Base-by-base conservation (phyloP, 2,113 vertebrate genomes). In the Ceyx cyanopectus region DNA sequence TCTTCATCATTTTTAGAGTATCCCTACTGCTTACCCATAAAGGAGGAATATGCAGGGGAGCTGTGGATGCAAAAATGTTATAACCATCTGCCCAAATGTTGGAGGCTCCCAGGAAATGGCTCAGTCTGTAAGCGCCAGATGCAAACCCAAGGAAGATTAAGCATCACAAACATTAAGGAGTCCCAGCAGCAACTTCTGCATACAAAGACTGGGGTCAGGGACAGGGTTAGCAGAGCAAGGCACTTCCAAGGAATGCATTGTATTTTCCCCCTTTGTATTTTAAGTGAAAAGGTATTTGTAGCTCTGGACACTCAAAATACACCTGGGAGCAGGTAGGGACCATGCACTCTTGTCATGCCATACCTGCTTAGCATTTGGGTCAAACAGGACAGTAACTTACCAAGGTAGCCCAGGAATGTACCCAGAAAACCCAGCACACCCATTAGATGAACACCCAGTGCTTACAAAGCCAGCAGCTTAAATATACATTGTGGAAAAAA, bases 101-200 rank as follows among this genome's bases (percentile, higher is more conserved):
- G 3, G 10, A 81, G 87, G 67, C 16, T 85, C 17, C 43, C 17
- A 4, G 61, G 56, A 83, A 77, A 84, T 3, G 22, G 41, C 80
- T 93, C 56, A 14, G 1, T 0, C 57, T 4, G 0, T n/a, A 66
- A 7, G 3, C 14, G 26, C 67, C 75, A 79, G 57, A 17, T 45
- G 62, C 54, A 94, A 85, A 69, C 10, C 27, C 32, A 1, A 0
- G 32, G 58, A 81, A 65, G 62, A 81, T 27, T 73, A 80, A 81
- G 61, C 41, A 68, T 53, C 40, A 46, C 62, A 74, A 72, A 48
- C 14, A 10, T 22, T 29, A 37, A 89, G 78, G 62, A 10, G 54
- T 51, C 62, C 61, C 61, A 83, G 81, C 43, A 84, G 53, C 65
- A 32, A 60, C 51, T 26, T 88, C 80, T 68, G 48, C 57, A 14